Percentiles rank a stretch among this genome's conserved stretches.
Conservation (phyloP, 2,888 invertebrate genomes). For the Erpobdella octoculata region DNA sequence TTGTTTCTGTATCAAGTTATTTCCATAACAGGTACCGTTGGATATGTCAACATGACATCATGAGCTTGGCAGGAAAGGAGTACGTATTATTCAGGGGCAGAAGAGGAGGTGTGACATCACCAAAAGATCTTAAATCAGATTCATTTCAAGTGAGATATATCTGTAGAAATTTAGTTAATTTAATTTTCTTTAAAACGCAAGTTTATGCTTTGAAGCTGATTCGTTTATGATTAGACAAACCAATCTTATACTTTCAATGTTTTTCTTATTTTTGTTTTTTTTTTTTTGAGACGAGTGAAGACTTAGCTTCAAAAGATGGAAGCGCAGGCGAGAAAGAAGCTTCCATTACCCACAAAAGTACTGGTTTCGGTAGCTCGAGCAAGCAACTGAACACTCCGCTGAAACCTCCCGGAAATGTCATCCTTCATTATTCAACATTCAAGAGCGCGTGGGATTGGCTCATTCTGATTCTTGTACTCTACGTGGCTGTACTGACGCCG, state of each 20-base stretch:
- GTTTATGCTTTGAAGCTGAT: too few relatives aligned
- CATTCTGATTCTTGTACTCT: slow-evolving; percentile 49
- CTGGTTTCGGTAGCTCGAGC: neutral
- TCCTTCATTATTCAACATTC: slow-evolving; percentile 52
- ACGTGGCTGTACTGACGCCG: slow-evolving; percentile 53
- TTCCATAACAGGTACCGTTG: too few relatives aligned
- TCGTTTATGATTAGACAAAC: too few relatives aligned
- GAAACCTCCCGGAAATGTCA: slow-evolving; percentile 46
- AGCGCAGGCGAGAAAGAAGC: neutral
- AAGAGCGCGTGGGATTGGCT: slow-evolving; percentile 54
- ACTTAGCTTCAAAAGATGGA: neutral
- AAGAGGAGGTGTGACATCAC: slow-evolving; percentile 1
- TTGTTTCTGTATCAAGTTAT: too few relatives aligned
- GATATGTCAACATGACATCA: too few relatives aligned
- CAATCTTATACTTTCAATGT: too few relatives aligned
- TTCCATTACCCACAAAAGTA: neutral
- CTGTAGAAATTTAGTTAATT: neutral
- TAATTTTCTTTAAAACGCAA: too few relatives aligned
- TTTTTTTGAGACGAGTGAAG: neutral
- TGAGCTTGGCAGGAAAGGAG: neutral
- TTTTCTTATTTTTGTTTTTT: neutral
- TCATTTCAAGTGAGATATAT: neutral
- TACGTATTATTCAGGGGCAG: slow-evolving; percentile 9
- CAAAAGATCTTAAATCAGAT: slow-evolving; percentile 1
- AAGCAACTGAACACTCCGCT: neutral